phyloP scores from a whole-genome alignment of 53 echinoderm and acorn worm genomes.

The Arbacia lixula region DNA sequence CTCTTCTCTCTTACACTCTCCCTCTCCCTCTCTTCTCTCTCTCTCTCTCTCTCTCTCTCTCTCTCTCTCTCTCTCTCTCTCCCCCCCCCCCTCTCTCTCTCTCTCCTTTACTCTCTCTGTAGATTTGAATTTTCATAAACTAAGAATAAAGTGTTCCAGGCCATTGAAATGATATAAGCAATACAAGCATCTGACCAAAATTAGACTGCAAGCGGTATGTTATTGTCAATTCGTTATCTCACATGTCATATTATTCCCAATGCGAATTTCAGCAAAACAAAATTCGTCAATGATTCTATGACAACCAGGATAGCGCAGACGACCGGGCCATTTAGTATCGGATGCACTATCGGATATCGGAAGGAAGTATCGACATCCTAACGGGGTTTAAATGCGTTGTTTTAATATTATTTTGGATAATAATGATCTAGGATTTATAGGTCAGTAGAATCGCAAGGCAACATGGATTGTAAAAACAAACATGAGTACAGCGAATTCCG shows the following conservation, averaged over 20 bases:
- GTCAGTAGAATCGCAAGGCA: background rate
- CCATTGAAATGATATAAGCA: too few species aligned
- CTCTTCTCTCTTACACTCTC: background rate
- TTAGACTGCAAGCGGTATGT: too few species aligned
- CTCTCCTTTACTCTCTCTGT: background rate
- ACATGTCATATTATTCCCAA: too few species aligned
- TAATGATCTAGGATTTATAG: slow-evolving; percentile 14
- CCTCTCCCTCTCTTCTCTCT: background rate
- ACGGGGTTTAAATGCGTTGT: too few species aligned
- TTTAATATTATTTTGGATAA: too few species aligned
- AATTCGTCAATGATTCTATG: slow-evolving; percentile 4
- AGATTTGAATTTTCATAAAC: too few species aligned
- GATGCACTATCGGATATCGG: slow-evolving; percentile 24
- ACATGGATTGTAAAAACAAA: slow-evolving; percentile 3
- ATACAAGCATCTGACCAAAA: too few species aligned
- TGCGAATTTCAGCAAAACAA: too few species aligned
- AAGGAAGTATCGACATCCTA: slow-evolving; percentile 23
- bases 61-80: background rate
- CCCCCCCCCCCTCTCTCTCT: background rate
- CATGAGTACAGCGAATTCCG: too few species aligned
- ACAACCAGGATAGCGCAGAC: slow-evolving; percentile 3
- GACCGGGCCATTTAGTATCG: slow-evolving; percentile 33
- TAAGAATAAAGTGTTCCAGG: too few species aligned
- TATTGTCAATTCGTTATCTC: too few species aligned
- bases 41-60: background rate